A percentile compares a stretch with the other conserved stretches of the same genome.
These are phyloP conservation scores for Sebastolobus altivelis DNA, from an alignment of 2,797 vertebrate species.

Conservation along the genomic window DNA sequence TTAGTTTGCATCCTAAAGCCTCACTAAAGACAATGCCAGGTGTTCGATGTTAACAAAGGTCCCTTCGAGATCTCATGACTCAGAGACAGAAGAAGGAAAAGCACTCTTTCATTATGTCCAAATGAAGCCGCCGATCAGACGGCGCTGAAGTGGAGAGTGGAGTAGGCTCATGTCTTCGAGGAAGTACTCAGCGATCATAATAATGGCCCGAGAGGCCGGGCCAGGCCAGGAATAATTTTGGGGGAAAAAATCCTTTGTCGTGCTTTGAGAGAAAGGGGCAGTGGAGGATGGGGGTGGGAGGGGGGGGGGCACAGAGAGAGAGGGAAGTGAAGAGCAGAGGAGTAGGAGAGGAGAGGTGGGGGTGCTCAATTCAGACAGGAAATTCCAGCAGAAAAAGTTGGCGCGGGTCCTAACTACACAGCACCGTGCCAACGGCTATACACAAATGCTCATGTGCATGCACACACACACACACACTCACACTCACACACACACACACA, in stretches of 20 bases:
- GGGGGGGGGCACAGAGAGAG: constrained; percentile 37
- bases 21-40: constrained; percentile 80
- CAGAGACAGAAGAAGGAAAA: constrained; percentile 59
- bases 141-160: constrained; percentile 75
- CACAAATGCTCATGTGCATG: constrained; percentile 82
- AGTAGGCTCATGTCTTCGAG: constrained; percentile 85
- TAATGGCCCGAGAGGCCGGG: constrained; percentile 90
- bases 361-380: constrained; percentile 91
- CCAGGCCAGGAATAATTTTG: constrained; percentile 82
- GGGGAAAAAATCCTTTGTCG: constrained; percentile 88
- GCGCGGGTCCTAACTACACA: constrained; percentile 88
- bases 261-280: constrained; percentile 67
- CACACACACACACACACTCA: constrained; percentile 56
- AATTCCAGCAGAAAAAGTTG: constrained; percentile 93
- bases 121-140: constrained; percentile 76
- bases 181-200: constrained; percentile 94
- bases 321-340: constrained; percentile 64
- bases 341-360: constrained; percentile 67
- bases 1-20: constrained; percentile 64
- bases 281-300: constrained; percentile 50
- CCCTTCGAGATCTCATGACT: constrained; percentile 43
- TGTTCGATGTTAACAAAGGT: constrained; percentile 77
- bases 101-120: constrained; percentile 81
- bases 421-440: constrained; percentile 76
- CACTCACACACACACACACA: constrained; percentile 25